Evolutionary conservation across 1,140 invertebrate genomes (phyloP), one percentile per base, ranked within the genome.

Genomic region (Hypsibius dujardini): DNA sequence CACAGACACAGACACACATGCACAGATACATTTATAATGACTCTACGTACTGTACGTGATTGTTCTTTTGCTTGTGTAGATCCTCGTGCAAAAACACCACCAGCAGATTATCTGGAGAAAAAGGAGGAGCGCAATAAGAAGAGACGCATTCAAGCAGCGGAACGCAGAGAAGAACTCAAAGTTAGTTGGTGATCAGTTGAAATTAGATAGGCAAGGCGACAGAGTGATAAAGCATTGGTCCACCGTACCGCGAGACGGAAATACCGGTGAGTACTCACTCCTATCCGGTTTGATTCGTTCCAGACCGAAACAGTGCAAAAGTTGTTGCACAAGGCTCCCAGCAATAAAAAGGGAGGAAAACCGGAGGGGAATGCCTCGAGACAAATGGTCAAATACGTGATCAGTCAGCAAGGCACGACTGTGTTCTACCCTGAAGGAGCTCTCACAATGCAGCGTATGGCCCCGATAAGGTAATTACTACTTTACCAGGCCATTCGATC

Each of bases 131-230:
- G 77, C 67, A 79, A 79, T 3, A 85, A 90, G 75, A 92, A 91
- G 82, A 79, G 92, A 59, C 90, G 92, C 81, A 89, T 93, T 79
- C 83, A 91, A 74, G 91, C 91, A 2, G 90, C 93, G 81, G 91
- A 95, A 78, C 95, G 95, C 79, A 82, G 90, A 72, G 92, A 95
- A 80, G 93, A 94, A 77, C 92, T 95, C 77, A 95, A 94, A 78
- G 86, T 87, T 79, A 74, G 73, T 71, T 28, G 71, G 56, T 72
- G 14, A 46, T 47, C 46, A 71, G 70, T 67, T 47, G 69, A 71
- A 47, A 46, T 40, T 28, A 47, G 1, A 14, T 2, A 60, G 46
- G 2, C 70, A 71, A 69, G 46, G 14, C 46, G 40, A 71, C 45
- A 12, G 15, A n/a, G 42, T 7, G 1, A 28, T 7, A 73, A 14